Base-by-base conservation (phyloP, 2,113 vertebrate genomes). In the Oxyruncus cristatus region DNA sequence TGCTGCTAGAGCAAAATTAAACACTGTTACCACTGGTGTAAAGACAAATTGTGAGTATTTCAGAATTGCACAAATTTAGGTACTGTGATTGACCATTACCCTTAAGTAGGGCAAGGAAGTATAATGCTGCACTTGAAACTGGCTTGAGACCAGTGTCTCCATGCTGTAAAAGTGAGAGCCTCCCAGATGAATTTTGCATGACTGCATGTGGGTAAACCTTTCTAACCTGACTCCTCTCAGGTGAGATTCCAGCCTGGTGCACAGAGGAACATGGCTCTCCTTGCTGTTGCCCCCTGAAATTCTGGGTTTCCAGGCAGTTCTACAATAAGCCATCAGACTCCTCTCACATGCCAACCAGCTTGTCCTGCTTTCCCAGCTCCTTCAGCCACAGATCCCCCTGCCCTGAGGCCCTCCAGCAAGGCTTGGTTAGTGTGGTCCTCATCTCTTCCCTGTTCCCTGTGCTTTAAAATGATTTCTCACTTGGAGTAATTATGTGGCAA, bases 311-410 rank as follows among this genome's bases (percentile, higher is more conserved):
- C 6, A 18, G 16, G 24, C 6, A 42, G 39, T 23, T 46, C 7
- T 18, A 39, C 19, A 63, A 42, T 2, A 14, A 70, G 16, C 3
- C 5, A 12, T 33, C 39, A 89, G 2, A 9, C 28, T 84, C 12
- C 0, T 1, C 9, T 58, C 12, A 18, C 56, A 66, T 5, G 11
- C 63, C 27, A 4, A 3, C 11, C 42, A 78, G 11, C 15, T 59
- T 72, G 35, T 68, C 28, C 32, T 61, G 23, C 26, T 30, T 3
- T 5, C 23, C 49, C 20, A 12, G 3, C 4, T 6, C 37, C 26
- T 73, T 52, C 67, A 70, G 30, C 4, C 32, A 9, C 2, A n/a
- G 15, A 8, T 30, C 0, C 1, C 6, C 3, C 9, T 55, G 32
- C 4, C 9, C 8, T 12, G 37, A 56, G 6, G 14, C 4, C 8